Conservation (phyloP, 2,888 invertebrate species). For the Drosophila pseudotakahashii region DNA sequence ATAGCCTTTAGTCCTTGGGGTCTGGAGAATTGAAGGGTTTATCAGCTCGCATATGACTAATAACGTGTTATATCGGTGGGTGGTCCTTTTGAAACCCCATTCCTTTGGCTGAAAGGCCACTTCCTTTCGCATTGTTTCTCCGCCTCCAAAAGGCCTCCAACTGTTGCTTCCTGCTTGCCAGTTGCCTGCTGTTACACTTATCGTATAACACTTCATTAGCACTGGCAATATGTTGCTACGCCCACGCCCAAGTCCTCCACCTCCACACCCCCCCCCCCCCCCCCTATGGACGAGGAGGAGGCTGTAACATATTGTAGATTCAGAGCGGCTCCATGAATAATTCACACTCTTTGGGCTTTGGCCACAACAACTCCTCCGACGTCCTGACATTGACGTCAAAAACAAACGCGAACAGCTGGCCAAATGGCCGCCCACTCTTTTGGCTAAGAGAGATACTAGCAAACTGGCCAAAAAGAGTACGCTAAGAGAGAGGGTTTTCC, state of each 20-base stretch:
- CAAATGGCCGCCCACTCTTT: constrained; percentile 57
- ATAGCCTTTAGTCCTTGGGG: background rate
- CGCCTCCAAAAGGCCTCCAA: constrained; percentile 45
- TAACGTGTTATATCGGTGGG: background rate
- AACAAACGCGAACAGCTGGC: constrained; percentile 63
- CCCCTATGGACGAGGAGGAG: background rate
- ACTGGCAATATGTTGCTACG: constrained; percentile 66
- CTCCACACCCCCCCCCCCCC: too few relatives aligned
- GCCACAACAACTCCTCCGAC: constrained; percentile 48
- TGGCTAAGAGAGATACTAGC: constrained; percentile 11
- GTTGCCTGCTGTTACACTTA: constrained; percentile 65
- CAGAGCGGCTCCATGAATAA: constrained; percentile 66
- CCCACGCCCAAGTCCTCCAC: constrained; percentile 56
- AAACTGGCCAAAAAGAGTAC: constrained; percentile 43
- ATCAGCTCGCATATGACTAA: background rate
- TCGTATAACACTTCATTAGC: constrained; percentile 70
- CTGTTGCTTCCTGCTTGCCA: constrained; percentile 58
- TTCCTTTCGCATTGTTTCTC: constrained; percentile 7
- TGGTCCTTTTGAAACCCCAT: background rate
- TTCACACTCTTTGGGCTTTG: constrained; percentile 56
- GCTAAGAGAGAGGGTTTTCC: constrained; percentile 28
- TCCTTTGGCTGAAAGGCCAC: background rate
- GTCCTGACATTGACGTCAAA: constrained; percentile 69
- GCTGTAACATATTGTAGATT: constrained; percentile 58
- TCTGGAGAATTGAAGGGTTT: background rate